Percentiles rank a stretch among this genome's conserved stretches.
Conservation (phyloP, 2,113 vertebrate genomes). For the Melanerpes formicivorus region DNA sequence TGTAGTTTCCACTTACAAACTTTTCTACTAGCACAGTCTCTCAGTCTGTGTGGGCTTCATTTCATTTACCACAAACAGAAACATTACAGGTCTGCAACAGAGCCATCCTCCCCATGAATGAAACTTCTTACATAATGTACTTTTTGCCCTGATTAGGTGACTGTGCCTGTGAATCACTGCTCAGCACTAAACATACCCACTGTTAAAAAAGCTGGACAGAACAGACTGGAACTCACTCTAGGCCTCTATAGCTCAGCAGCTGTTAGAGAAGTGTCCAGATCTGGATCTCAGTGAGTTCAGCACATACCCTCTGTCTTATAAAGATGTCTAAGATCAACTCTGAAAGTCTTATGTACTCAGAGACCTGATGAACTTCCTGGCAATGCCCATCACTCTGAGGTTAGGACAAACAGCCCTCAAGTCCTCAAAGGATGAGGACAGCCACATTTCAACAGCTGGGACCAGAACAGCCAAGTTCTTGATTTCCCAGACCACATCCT, state of each 20-base stretch:
- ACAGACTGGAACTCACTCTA: background rate
- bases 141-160: background rate
- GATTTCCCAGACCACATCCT: background rate
- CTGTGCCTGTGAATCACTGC: background rate
- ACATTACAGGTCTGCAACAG: background rate
- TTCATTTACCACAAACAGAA: slow-evolving; percentile 32
- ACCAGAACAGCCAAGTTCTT: background rate
- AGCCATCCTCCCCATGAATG: background rate
- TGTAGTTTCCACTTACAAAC: background rate
- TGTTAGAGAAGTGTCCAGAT: background rate
- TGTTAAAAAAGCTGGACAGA: background rate
- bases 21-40: background rate
- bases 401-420: background rate
- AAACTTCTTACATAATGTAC: background rate
- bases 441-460: background rate
- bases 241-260: background rate
- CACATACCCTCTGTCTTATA: background rate
- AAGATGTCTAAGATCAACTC: background rate
- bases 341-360: background rate
- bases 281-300: background rate
- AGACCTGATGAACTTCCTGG: background rate
- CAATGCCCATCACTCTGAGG: background rate
- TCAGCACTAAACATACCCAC: background rate
- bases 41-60: background rate
- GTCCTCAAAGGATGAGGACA: background rate